A percentile compares a stretch with the other conserved stretches of the same genome.
phyloP scores from a whole-genome alignment of 2,113 vertebrate genomes.

The Syrmaticus mikado region DNA sequence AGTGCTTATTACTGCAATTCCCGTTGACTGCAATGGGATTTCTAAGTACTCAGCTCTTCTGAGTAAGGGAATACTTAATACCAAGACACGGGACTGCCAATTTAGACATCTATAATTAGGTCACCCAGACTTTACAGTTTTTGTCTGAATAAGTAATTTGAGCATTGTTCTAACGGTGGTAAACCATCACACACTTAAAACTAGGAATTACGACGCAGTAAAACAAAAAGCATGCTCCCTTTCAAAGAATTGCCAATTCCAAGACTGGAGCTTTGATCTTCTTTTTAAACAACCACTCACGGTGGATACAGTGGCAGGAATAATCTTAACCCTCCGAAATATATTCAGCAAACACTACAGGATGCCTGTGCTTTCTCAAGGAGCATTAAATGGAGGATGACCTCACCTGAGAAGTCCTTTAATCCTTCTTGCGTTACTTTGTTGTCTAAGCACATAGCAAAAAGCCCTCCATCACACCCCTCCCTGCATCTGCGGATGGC shows the following conservation, averaged over 20 bases:
- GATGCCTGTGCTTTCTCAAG: conserved; percentile 12
- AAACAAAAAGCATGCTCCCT: background rate
- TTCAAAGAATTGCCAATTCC: background rate
- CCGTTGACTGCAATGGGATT: conserved; percentile 42
- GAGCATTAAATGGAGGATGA: conserved; percentile 36
- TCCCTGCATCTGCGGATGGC: rapidly evolving
- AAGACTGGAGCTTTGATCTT: conserved; percentile 11
- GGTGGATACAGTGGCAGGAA: background rate
- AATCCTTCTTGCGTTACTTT: conserved; percentile 7
- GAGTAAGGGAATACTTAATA: conserved; percentile 33
- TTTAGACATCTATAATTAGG: conserved; percentile 25
- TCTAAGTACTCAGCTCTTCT: conserved; percentile 36
- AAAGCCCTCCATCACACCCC: background rate
- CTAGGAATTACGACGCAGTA: background rate
- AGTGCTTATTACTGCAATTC: conserved; percentile 48
- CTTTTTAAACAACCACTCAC: background rate
- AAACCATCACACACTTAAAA: background rate
- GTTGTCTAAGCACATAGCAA: background rate
- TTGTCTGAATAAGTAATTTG: background rate
- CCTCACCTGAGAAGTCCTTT: conserved; percentile 42
- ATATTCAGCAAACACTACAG: background rate
- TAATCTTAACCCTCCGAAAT: background rate
- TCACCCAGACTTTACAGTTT: conserved; percentile 3
- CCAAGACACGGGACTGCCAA: conserved; percentile 16
- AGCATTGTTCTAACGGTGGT: background rate